Base-by-base conservation (phyloP, 2,113 vertebrate genomes). In the Abramis brama region DNA sequence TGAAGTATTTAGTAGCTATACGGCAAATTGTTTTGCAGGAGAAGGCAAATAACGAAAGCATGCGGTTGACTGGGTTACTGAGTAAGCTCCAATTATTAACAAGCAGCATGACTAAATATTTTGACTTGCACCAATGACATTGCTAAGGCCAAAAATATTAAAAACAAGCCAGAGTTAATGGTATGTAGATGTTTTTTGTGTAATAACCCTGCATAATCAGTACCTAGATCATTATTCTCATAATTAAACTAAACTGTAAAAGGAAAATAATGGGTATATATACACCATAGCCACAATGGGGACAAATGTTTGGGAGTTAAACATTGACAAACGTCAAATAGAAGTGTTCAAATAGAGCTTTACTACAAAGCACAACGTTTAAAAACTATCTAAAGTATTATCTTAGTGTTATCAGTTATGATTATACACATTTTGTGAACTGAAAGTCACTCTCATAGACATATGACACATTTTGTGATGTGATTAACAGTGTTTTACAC, bases 401-500 rank as follows among this genome's bases (percentile, higher is more conserved):
- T 66, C 25, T 27, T 70, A 36, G 8, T 70, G 30, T 19, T 73
- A 45, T n/a, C 10, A 71, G 15, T 73, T n/a, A 68, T 43, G 33
- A 43, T n/a, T 21, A 73, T 12, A n/a, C 36, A 6, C 70, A 73
- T 71, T 23, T 39, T 39, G 0, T 71, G 8, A n/a, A 45, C 23
- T 17, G 12, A 43, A 79, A 82, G 23, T 55, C 43, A 59, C 27
- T 74, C 43, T 27, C 25, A 47, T 47, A 71, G 74, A 52, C 6
- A 9, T 7, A 4, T 76, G 6, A 50, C 50, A 60, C 77, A n/a
- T 60, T 59, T 13, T 79, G 12, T 60, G 39, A 4, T 76, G 52
- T 57, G 33, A 79, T 79, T 59, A 39, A 59, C 21, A 15, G 19
- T 25, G 11, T 83, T 88, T 76, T 82, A 86, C 75, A 86, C 76